phyloP scores from a whole-genome alignment of 2,888 invertebrate species.

The Orthosia gracilis region DNA sequence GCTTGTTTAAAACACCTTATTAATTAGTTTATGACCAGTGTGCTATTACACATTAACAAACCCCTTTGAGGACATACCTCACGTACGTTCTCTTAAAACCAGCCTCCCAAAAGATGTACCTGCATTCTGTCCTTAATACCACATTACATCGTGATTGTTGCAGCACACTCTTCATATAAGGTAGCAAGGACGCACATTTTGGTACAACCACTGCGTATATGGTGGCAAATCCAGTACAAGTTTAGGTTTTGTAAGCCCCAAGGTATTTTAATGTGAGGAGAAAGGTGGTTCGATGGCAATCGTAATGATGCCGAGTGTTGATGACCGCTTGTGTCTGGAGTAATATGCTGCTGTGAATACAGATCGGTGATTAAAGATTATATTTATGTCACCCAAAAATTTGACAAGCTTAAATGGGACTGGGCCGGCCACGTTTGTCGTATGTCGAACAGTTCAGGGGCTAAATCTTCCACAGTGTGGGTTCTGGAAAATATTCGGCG shows the following conservation, averaged over 20 bases:
- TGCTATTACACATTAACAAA: background rate
- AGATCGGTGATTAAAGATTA: background rate
- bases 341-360: background rate
- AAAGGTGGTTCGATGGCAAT: slow-evolving; percentile 63
- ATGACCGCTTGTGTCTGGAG: slow-evolving; percentile 34
- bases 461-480: too few relatives aligned
- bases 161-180: slow-evolving; percentile 47
- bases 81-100: slow-evolving; percentile 17
- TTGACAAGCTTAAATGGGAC: too few relatives aligned
- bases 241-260: slow-evolving; percentile 61
- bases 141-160: slow-evolving; percentile 48
- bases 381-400: background rate
- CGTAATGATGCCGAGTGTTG: slow-evolving; percentile 37
- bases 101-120: slow-evolving; percentile 42
- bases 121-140: slow-evolving; percentile 44
- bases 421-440: too few relatives aligned
- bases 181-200: slow-evolving; percentile 61
- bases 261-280: slow-evolving; percentile 59
- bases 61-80: background rate
- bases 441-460: too few relatives aligned
- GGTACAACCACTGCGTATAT: slow-evolving; percentile 52
- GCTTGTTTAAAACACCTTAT: too few relatives aligned
- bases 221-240: slow-evolving; percentile 56
- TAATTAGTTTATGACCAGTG: too few relatives aligned
- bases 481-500: too few relatives aligned